Evolutionary conservation across 2,113 vertebrate species (phyloP).

Genomic region (Tychaedon coryphoeus): DNA sequence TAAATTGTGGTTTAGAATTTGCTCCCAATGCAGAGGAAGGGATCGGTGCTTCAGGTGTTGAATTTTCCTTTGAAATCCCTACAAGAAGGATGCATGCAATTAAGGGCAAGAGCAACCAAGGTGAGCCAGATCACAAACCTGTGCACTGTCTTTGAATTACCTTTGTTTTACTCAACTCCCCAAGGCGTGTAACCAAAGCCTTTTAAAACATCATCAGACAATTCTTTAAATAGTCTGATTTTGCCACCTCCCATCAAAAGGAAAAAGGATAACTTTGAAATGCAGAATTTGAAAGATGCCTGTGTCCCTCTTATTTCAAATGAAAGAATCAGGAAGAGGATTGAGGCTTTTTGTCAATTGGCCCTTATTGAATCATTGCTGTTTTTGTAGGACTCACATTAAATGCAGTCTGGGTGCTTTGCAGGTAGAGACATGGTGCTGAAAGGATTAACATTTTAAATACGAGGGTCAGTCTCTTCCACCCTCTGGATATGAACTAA

Average conservation of each 20-base stretch:
- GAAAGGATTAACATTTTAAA: neutral
- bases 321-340: neutral
- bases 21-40: neutral
- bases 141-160: conserved; percentile 1
- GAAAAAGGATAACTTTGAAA: conserved; percentile 3
- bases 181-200: conserved; percentile 19
- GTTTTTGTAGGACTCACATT: neutral
- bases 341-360: neutral
- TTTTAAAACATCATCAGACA: conserved; percentile 44
- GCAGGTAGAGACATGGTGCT: neutral
- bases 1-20: neutral
- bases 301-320: neutral
- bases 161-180: conserved; percentile 45
- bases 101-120: neutral
- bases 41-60: neutral
- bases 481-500: neutral
- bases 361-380: neutral
- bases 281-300: neutral
- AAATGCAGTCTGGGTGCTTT: neutral
- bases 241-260: neutral
- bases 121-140: conserved; percentile 31
- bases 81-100: neutral
- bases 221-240: conserved; percentile 36
- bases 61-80: conserved; percentile 29
- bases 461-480: neutral